These are phyloP conservation scores for Gymnothorax reevesii DNA, from an alignment of 2,797 vertebrate species.

Conservation along the genomic window DNA sequence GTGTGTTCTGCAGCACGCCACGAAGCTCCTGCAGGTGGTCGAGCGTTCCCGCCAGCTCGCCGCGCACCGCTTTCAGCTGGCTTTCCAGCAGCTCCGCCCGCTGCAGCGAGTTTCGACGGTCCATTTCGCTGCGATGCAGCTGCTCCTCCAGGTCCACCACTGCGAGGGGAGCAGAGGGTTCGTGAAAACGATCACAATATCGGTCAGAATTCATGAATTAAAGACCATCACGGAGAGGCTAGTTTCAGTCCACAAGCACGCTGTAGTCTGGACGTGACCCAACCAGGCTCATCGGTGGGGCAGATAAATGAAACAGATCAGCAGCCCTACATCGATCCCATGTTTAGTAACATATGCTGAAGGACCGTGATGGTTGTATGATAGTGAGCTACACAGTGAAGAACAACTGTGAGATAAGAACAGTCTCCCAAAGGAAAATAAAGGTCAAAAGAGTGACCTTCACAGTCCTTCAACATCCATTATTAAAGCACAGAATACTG, in stretches of 20 bases:
- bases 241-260: too few relatives aligned
- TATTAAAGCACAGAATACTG: background rate
- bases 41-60: slow-evolving; percentile 80
- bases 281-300: too few relatives aligned
- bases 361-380: too few relatives aligned
- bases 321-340: too few relatives aligned
- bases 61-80: slow-evolving; percentile 81
- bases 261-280: too few relatives aligned
- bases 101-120: slow-evolving; percentile 80
- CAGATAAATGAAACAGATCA: too few relatives aligned
- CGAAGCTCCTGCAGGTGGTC: slow-evolving; percentile 83
- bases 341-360: too few relatives aligned
- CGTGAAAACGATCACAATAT: background rate
- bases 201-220: too few relatives aligned
- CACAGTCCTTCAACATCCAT: background rate
- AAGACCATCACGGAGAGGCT: too few relatives aligned
- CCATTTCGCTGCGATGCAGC: slow-evolving; percentile 77
- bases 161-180: slow-evolving; percentile 46
- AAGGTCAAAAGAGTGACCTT: background rate
- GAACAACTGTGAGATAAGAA: too few relatives aligned
- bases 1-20: slow-evolving; percentile 79
- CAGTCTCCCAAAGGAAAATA: too few relatives aligned
- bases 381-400: too few relatives aligned
- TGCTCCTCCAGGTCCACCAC: slow-evolving; percentile 86
- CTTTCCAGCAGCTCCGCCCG: slow-evolving; percentile 82